Conservation (phyloP, 2,888 invertebrate genomes). For the Halictus quadricinctus region DNA sequence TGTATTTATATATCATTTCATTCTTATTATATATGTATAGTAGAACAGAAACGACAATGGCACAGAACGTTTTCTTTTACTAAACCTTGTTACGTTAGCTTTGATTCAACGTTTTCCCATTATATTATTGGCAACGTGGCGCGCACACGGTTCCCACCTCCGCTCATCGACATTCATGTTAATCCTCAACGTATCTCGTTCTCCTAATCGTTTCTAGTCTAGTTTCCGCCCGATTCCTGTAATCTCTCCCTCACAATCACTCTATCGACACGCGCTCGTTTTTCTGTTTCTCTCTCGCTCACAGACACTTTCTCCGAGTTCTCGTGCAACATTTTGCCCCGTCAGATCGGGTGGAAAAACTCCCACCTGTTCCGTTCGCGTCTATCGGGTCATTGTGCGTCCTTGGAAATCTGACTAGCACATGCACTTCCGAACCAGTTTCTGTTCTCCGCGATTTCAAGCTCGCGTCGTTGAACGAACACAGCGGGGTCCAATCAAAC, state of each 20-base stretch:
- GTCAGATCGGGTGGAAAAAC: conserved; percentile 20
- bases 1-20: conserved; percentile 60
- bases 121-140: conserved; percentile 70
- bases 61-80: conserved; percentile 68
- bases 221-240: conserved; percentile 41
- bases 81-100: conserved; percentile 70
- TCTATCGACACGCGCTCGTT: conserved; percentile 46
- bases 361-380: conserved; percentile 43
- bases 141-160: conserved; percentile 54
- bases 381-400: conserved; percentile 72
- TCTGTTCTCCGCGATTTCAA: background rate
- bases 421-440: conserved; percentile 60
- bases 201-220: conserved; percentile 55
- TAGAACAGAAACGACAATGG: conserved; percentile 73
- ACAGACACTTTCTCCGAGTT: conserved; percentile 15
- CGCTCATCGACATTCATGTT: conserved; percentile 59
- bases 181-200: conserved; percentile 59
- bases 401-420: conserved; percentile 76
- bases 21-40: conserved; percentile 57
- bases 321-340: conserved; percentile 21
- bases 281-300: conserved; percentile 30
- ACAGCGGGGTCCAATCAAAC: background rate
- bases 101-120: conserved; percentile 71
- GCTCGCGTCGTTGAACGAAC: conserved; percentile 8
- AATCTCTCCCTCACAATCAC: conserved; percentile 49